These are phyloP conservation scores for Chanos chanos DNA, from an alignment of 2,797 vertebrate genomes.

Conservation along the genomic window DNA sequence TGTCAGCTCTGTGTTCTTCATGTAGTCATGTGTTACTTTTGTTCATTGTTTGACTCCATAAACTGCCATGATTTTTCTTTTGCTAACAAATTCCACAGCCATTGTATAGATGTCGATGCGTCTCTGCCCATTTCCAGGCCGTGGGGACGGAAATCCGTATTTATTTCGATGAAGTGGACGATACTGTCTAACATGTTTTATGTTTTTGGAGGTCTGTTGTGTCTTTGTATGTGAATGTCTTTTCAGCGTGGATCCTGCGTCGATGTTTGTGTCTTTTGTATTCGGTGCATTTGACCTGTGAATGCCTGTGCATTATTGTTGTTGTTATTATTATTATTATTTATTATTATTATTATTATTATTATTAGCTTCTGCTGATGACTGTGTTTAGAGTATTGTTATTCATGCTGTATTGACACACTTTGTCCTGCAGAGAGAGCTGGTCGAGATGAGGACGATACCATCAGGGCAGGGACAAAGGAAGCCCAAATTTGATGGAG, in stretches of 20 bases:
- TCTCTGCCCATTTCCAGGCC: background rate
- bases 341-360: too few relatives aligned
- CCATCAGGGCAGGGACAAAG: slow-evolving; percentile 52
- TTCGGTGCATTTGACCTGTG: too few relatives aligned
- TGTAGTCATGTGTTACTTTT: slow-evolving; percentile 1
- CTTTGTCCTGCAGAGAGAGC: slow-evolving; percentile 65
- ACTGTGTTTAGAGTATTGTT: too few relatives aligned
- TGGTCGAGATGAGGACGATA: slow-evolving; percentile 67
- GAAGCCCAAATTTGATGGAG: slow-evolving; percentile 78
- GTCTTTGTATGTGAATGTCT: background rate
- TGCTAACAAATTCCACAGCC: too few relatives aligned
- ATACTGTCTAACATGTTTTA: background rate
- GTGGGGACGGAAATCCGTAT: background rate
- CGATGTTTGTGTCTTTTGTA: too few relatives aligned
- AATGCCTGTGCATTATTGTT: too few relatives aligned
- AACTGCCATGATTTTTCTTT: background rate
- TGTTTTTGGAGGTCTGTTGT: background rate
- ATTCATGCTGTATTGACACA: too few relatives aligned
- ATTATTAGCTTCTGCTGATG: too few relatives aligned
- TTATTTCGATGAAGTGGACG: background rate
- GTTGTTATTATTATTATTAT: too few relatives aligned
- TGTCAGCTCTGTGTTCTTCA: background rate
- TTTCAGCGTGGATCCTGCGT: too few relatives aligned
- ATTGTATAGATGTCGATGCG: too few relatives aligned
- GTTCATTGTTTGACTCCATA: background rate